Conservation (phyloP, 1,140 invertebrate genomes). For the Tetragonula clypearis region DNA sequence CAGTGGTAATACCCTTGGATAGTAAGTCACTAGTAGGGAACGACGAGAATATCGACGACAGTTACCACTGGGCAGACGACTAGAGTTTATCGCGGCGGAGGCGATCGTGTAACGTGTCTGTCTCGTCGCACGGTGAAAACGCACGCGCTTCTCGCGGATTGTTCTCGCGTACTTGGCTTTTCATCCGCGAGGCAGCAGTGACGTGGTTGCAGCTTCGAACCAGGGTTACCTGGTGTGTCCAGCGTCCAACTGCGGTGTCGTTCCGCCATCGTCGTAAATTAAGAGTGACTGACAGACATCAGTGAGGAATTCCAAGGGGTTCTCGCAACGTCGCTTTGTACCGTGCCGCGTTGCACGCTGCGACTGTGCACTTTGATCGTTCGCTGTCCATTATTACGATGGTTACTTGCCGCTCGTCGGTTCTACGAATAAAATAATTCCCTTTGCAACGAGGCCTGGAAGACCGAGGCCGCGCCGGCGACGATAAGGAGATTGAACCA, state of each 20-base stretch:
- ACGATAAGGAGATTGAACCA: slow-evolving; percentile 23
- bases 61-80: too few species aligned
- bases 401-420: slow-evolving; percentile 53
- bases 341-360: slow-evolving; percentile 50
- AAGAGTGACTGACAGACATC: slow-evolving; percentile 69
- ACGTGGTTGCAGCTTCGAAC: slow-evolving; percentile 60
- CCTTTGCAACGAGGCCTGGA: slow-evolving; percentile 57
- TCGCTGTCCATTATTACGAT: slow-evolving; percentile 66
- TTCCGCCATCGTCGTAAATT: slow-evolving; percentile 68
- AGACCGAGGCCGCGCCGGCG: background rate
- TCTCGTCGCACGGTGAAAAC: too few species aligned
- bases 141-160: background rate
- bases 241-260: slow-evolving; percentile 56
- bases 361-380: slow-evolving; percentile 59
- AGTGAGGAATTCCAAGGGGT: slow-evolving; percentile 66
- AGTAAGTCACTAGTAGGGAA: too few species aligned
- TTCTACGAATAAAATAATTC: slow-evolving; percentile 64
- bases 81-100: too few species aligned
- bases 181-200: slow-evolving; percentile 47
- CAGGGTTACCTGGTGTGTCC: slow-evolving; percentile 54
- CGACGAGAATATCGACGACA: too few species aligned
- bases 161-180: slow-evolving; percentile 42
- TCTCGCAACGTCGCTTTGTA: slow-evolving; percentile 62
- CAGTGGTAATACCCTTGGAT: too few species aligned
- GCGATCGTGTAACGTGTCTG: too few species aligned